Evolutionary conservation across 2,113 vertebrate genomes (phyloP).

Genomic region (Tringa solitaria): DNA sequence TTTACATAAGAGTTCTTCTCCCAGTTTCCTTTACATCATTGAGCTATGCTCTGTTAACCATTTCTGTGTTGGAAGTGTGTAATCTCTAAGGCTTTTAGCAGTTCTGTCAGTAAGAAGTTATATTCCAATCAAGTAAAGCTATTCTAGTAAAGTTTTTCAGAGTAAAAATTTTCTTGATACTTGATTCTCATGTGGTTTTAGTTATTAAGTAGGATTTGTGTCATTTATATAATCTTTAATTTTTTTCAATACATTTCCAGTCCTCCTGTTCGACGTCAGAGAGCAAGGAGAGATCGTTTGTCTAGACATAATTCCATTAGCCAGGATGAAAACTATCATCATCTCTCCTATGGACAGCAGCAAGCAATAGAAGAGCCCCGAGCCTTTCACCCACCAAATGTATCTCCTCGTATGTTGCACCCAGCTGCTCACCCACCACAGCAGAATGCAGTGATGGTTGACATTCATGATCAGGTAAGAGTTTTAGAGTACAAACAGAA

Average conservation of each 20-base stretch:
- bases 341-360: conserved; percentile 87
- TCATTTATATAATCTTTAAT: background rate
- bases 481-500: background rate
- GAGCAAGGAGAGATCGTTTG: conserved; percentile 88
- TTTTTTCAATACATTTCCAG: conserved; percentile 69
- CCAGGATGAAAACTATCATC: conserved; percentile 94
- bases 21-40: background rate
- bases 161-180: background rate
- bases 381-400: conserved; percentile 91
- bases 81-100: background rate
- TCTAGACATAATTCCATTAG: conserved; percentile 84
- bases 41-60: background rate
- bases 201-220: background rate
- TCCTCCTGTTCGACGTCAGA: conserved; percentile 91
- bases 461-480: conserved; percentile 92
- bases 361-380: conserved; percentile 90
- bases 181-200: background rate
- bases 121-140: background rate
- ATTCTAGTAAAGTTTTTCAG: background rate
- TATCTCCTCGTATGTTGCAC: conserved; percentile 91
- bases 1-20: background rate
- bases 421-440: conserved; percentile 90
- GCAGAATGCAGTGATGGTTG: conserved; percentile 91
- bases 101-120: background rate
- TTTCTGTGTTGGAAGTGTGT: background rate